phyloP scores from a whole-genome alignment of 2,888 invertebrate species.

The Hypercompe scribonia region DNA sequence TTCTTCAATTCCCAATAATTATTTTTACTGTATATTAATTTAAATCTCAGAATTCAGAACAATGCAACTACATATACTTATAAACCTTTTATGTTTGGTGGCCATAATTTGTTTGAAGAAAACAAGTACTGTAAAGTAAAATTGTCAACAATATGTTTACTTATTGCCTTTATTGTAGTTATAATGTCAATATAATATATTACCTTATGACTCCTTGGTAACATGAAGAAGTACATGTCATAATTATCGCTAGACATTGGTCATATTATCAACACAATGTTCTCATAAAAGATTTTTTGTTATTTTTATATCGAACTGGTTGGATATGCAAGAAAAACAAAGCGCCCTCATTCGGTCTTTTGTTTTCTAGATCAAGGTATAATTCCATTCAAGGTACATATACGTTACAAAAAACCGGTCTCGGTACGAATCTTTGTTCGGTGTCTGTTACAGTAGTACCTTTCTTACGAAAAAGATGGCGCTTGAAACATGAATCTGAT shows the following conservation, averaged over 20 bases:
- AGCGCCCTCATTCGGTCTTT: not conserved
- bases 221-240: too few relatives aligned
- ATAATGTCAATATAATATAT: too few relatives aligned
- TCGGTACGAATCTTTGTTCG: not conserved
- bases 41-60: not conserved
- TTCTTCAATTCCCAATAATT: not conserved
- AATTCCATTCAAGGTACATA: not conserved
- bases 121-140: too few relatives aligned
- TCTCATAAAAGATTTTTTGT: not conserved
- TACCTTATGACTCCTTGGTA: too few relatives aligned
- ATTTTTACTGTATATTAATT: not conserved
- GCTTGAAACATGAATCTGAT: not conserved
- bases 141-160: too few relatives aligned
- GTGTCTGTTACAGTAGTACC: not conserved
- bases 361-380: not conserved
- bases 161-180: too few relatives aligned
- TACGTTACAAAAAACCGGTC: not conserved
- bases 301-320: not conserved
- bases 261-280: not conserved
- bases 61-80: not conserved
- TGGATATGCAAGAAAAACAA: not conserved
- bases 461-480: conserved; percentile 5
- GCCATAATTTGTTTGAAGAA: too few relatives aligned
- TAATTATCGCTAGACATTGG: not conserved
- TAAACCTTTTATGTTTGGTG: not conserved